A percentile compares a stretch with the other conserved stretches of the same genome.
phyloP scores from a whole-genome alignment of 2,113 vertebrate species.

The Orientallactaga bullata region DNA sequence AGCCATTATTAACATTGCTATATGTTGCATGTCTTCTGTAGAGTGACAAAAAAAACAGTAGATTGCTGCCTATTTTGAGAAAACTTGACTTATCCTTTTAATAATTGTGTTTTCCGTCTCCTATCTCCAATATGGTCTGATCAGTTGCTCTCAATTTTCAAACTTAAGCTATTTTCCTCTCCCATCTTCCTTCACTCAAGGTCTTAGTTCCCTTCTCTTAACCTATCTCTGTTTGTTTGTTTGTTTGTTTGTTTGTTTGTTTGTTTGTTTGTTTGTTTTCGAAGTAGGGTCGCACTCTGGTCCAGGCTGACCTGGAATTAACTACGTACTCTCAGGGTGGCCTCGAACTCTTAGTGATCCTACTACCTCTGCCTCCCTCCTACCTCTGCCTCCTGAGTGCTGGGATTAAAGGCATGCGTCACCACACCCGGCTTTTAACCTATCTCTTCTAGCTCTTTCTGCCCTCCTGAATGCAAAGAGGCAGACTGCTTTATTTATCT shows the following conservation, averaged over 20 bases:
- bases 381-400: no score
- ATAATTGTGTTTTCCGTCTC: slow-evolving; percentile 17
- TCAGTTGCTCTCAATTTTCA: background rate
- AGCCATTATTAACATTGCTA: slow-evolving; percentile 11
- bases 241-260: background rate
- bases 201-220: background rate
- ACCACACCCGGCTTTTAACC: no score
- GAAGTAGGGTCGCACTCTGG: no score
- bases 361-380: no score
- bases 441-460: background rate
- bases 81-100: slow-evolving; percentile 21
- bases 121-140: background rate
- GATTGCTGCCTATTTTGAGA: slow-evolving; percentile 1
- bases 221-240: no score
- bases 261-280: no score
- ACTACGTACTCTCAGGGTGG: no score
- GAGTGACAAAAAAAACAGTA: background rate
- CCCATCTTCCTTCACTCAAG: background rate
- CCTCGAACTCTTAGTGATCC: no score
- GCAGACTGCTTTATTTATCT: background rate
- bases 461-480: background rate
- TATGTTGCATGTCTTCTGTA: background rate
- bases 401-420: no score
- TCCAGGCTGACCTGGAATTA: no score
- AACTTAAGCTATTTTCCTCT: background rate